These are phyloP conservation scores for Hirtodrosophila duncani DNA, from an alignment of 2,888 invertebrate genomes.

Conservation along the genomic window DNA sequence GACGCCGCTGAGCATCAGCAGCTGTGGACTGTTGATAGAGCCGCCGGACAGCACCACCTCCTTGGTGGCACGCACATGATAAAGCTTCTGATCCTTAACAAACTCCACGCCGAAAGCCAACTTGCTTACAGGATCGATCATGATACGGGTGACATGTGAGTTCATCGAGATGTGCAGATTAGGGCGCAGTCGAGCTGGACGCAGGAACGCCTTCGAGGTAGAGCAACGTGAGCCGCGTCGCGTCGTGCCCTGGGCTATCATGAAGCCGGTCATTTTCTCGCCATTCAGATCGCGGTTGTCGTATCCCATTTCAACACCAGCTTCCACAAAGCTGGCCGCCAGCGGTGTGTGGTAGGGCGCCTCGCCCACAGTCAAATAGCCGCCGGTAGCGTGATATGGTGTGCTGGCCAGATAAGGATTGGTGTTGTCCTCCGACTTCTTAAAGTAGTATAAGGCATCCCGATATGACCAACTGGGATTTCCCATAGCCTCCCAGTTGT, in stretches of 20 bases:
- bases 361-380: conserved; percentile 90
- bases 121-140: conserved; percentile 86
- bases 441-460: conserved; percentile 89
- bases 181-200: conserved; percentile 87
- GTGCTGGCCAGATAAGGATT: conserved; percentile 90
- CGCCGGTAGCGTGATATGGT: conserved; percentile 88
- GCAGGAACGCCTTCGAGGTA: conserved; percentile 91
- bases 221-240: conserved; percentile 91
- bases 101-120: conserved; percentile 91
- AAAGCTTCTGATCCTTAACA: conserved; percentile 84
- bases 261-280: conserved; percentile 90
- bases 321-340: conserved; percentile 89
- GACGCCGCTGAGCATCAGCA: conserved; percentile 95
- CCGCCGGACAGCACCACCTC: conserved; percentile 95
- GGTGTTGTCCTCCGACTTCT: conserved; percentile 93
- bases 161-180: conserved; percentile 92
- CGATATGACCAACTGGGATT: conserved; percentile 93
- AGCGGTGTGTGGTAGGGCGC: conserved; percentile 92
- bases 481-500: conserved; percentile 91
- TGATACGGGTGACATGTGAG: conserved; percentile 86
- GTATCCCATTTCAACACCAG: conserved; percentile 90
- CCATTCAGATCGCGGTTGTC: conserved; percentile 92
- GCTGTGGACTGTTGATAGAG: conserved; percentile 94
- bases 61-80: conserved; percentile 86
- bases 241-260: conserved; percentile 91